phyloP scores from a whole-genome alignment of 2,888 invertebrate species.

The Caradrina kadenii region DNA sequence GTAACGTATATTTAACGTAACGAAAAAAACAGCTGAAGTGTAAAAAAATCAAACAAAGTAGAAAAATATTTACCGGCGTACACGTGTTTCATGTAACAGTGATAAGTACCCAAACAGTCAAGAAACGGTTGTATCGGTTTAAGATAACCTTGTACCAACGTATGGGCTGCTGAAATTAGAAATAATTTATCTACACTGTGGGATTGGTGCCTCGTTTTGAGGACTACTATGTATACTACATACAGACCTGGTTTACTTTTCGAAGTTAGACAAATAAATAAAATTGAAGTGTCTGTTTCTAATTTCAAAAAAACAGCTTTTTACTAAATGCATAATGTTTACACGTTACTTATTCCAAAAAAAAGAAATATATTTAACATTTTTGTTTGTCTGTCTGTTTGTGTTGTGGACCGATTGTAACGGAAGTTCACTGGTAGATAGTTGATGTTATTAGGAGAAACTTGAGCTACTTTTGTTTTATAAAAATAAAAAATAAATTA shows the following conservation, averaged over 20 bases:
- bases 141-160: constrained; percentile 59
- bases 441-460: no score
- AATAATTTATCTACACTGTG: constrained; percentile 39
- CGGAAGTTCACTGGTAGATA: no score
- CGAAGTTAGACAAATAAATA: no score
- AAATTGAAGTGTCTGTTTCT: no score
- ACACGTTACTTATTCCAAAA: no score
- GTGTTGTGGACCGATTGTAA: no score
- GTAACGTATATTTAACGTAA: constrained; percentile 49
- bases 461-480: no score
- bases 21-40: constrained; percentile 47
- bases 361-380: no score
- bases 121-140: constrained; percentile 47
- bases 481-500: no score
- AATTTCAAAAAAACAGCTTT: no score
- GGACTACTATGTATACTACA: background rate
- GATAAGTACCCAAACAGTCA: constrained; percentile 59
- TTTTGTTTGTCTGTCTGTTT: no score
- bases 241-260: background rate
- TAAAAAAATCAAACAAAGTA: constrained; percentile 53
- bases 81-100: constrained; percentile 63
- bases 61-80: constrained; percentile 58
- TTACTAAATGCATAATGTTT: no score
- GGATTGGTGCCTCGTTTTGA: constrained; percentile 24
- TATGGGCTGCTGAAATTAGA: constrained; percentile 50